Evolutionary conservation across 2,888 invertebrate species (phyloP).

Genomic region (Camponotus fellah): DNA sequence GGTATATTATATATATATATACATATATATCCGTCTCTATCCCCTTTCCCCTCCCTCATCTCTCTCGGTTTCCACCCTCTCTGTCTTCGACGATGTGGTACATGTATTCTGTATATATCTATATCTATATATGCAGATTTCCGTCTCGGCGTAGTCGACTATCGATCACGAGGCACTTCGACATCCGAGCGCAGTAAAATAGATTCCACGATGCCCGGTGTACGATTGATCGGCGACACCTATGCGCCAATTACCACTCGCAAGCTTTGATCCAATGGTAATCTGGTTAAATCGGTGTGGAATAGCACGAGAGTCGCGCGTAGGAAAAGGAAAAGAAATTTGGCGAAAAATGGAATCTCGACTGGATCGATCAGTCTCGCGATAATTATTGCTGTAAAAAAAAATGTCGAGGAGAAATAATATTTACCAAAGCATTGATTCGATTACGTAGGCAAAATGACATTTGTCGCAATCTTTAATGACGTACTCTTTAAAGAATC

Average conservation of each 20-base stretch:
- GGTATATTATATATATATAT: background rate
- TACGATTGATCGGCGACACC: conserved; percentile 77
- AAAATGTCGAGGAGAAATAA: background rate
- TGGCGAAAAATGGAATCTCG: background rate
- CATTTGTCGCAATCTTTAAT: background rate
- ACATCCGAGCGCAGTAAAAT: conserved; percentile 70
- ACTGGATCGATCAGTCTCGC: background rate
- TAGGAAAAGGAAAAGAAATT: background rate
- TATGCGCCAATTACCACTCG: conserved; percentile 77
- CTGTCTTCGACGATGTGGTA: conserved; percentile 48
- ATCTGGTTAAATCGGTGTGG: conserved; percentile 79
- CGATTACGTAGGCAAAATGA: background rate
- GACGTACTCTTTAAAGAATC: background rate
- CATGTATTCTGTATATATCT: conserved; percentile 14
- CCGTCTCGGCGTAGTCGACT: conserved; percentile 61
- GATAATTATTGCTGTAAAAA: background rate
- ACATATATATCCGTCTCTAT: conserved; percentile 16
- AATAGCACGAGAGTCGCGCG: background rate
- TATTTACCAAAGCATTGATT: background rate
- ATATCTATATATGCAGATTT: conserved; percentile 59
- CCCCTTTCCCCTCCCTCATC: conserved; percentile 17
- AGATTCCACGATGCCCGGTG: conserved; percentile 74
- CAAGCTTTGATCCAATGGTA: conserved; percentile 80
- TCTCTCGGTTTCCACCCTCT: conserved; percentile 21
- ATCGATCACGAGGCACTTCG: conserved; percentile 72